phyloP scores from a whole-genome alignment of 2,888 invertebrate genomes.

The Amblyteles armatorius region DNA sequence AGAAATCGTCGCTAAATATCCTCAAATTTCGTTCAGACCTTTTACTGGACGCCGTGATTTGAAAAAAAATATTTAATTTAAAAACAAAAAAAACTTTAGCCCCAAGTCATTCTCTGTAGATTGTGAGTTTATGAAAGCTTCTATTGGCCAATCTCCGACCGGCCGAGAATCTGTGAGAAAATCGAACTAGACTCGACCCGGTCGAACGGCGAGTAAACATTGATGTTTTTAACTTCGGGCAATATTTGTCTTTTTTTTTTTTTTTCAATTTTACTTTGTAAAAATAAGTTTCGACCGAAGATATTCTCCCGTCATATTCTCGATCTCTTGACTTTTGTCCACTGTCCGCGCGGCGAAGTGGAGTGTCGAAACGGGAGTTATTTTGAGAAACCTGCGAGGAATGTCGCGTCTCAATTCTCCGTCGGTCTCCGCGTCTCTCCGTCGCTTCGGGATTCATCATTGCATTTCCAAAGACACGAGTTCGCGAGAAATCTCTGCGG shows the following conservation, averaged over 20 bases:
- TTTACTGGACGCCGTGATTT: too few relatives aligned
- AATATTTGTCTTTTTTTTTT: not conserved
- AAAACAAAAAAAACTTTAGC: too few relatives aligned
- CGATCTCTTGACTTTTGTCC: constrained; percentile 34
- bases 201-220: too few relatives aligned
- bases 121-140: too few relatives aligned
- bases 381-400: constrained; percentile 59
- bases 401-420: constrained; percentile 46
- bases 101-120: too few relatives aligned
- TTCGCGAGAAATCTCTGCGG: not conserved
- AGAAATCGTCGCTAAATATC: too few relatives aligned
- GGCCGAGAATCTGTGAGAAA: too few relatives aligned
- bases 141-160: too few relatives aligned
- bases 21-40: too few relatives aligned
- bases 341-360: constrained; percentile 47
- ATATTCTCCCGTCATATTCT: not conserved
- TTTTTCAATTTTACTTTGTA: not conserved
- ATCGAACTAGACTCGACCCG: too few relatives aligned
- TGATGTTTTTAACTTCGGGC: not conserved
- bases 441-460: constrained; percentile 39
- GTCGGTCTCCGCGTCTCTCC: not conserved
- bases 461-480: constrained; percentile 33
- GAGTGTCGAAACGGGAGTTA: constrained; percentile 55
- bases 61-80: too few relatives aligned
- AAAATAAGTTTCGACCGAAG: constrained; percentile 26